A percentile compares a stretch with the other conserved stretches of the same genome.
phyloP scores from a whole-genome alignment of 2,888 invertebrate genomes.

The Apamea epomidion region DNA sequence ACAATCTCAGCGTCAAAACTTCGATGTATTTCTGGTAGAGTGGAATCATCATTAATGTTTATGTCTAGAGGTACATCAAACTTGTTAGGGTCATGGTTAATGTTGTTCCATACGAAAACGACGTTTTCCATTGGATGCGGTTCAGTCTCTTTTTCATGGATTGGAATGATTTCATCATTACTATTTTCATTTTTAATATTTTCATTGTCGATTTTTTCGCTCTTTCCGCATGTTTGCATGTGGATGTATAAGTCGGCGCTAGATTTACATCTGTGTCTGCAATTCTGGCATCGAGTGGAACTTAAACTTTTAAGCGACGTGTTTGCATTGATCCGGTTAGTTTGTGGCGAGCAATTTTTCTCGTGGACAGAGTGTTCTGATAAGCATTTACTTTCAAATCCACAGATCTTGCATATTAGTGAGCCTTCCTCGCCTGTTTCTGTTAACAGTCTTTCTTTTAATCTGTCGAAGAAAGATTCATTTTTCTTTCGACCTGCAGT shows the following conservation, averaged over 20 bases:
- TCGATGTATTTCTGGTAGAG: constrained; percentile 81
- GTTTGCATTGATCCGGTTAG: constrained; percentile 82
- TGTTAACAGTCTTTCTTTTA: constrained; percentile 93
- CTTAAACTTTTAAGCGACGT: constrained; percentile 89
- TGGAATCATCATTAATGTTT: constrained; percentile 86
- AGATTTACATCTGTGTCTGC: constrained; percentile 96
- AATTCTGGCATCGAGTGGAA: constrained; percentile 96
- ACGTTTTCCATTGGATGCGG: constrained; percentile 95
- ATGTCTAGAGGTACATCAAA: constrained; percentile 85
- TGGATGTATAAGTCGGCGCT: constrained; percentile 94
- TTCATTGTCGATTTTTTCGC: constrained; percentile 79
- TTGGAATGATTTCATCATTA: constrained; percentile 77
- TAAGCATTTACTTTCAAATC: constrained; percentile 94
- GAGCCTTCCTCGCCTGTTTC: constrained; percentile 92
- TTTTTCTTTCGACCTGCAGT: constrained; percentile 90
- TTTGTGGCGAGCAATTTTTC: constrained; percentile 91
- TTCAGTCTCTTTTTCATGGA: constrained; percentile 83
- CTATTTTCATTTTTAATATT: constrained; percentile 78
- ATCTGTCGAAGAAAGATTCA: constrained; percentile 95
- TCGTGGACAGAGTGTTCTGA: constrained; percentile 95
- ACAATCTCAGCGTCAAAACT: constrained; percentile 82
- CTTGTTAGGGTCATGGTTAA: constrained; percentile 85
- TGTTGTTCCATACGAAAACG: constrained; percentile 95
- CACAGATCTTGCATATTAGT: constrained; percentile 93
- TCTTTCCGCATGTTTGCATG: constrained; percentile 92